These are phyloP conservation scores for Tonatia bakeri DNA, from an alignment of 2,113 vertebrate genomes.

Conservation along the genomic window DNA sequence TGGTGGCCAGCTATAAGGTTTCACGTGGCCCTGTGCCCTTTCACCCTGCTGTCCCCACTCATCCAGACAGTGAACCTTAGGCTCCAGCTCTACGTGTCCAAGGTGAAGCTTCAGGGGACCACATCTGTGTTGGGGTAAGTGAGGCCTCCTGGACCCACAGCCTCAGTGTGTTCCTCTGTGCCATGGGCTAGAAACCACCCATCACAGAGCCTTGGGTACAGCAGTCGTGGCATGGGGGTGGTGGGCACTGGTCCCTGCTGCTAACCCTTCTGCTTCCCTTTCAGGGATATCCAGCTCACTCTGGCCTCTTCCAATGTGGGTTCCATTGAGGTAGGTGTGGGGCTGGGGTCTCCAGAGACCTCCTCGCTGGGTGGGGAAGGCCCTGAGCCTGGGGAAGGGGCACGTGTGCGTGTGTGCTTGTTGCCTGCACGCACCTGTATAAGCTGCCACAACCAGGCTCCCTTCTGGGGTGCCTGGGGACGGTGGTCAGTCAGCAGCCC, in stretches of 20 bases:
- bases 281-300: constrained; percentile 46
- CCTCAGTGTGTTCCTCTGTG: background rate
- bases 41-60: background rate
- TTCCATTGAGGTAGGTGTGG: constrained; percentile 57
- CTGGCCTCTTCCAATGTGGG: constrained; percentile 66
- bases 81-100: constrained; percentile 53
- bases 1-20: background rate
- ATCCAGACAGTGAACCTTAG: constrained; percentile 59
- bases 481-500: background rate
- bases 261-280: background rate
- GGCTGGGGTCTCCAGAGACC: background rate
- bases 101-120: constrained; percentile 45
- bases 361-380: background rate
- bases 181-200: background rate
- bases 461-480: background rate
- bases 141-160: background rate
- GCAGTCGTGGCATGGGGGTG: background rate
- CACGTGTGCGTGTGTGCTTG: background rate
- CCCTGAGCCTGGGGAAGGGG: background rate
- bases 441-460: background rate
- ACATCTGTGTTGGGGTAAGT: constrained; percentile 59
- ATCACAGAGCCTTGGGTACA: background rate
- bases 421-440: accelerated
- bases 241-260: background rate
- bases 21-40: background rate